These are phyloP conservation scores for Hydriomena furcata DNA, from an alignment of 2,888 invertebrate species.

Conservation along the genomic window DNA sequence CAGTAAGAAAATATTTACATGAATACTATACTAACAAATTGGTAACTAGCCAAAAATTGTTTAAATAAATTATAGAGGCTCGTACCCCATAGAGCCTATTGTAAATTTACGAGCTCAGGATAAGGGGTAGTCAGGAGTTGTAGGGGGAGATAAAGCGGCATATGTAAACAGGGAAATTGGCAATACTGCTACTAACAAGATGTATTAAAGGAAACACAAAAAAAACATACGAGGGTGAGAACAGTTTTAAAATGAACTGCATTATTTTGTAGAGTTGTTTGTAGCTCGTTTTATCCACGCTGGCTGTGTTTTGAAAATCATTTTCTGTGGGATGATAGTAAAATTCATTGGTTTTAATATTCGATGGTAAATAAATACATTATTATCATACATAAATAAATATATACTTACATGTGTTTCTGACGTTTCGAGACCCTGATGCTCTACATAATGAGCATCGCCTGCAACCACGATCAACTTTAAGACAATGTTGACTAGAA, in stretches of 20 bases:
- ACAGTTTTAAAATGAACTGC: background rate
- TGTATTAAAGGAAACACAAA: conserved; percentile 15
- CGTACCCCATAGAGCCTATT: conserved; percentile 25
- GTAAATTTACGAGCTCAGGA: conserved; percentile 33
- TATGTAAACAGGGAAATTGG: conserved; percentile 30
- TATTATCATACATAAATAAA: too few species aligned
- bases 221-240: background rate
- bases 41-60: conserved; percentile 6
- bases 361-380: too few species aligned
- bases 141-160: conserved; percentile 27
- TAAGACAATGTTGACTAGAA: too few species aligned
- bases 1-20: background rate
- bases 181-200: conserved; percentile 22
- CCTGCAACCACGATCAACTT: too few species aligned
- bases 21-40: background rate
- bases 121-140: conserved; percentile 2
- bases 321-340: too few species aligned
- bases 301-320: background rate
- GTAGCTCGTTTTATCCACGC: too few species aligned
- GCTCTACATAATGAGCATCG: too few species aligned
- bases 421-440: too few species aligned
- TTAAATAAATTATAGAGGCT: conserved; percentile 19
- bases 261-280: too few species aligned
- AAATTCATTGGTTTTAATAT: too few species aligned
- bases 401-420: too few species aligned